These are phyloP conservation scores for Phrynosoma platyrhinos DNA, from an alignment of 2,113 vertebrate species.

Conservation along the genomic window DNA sequence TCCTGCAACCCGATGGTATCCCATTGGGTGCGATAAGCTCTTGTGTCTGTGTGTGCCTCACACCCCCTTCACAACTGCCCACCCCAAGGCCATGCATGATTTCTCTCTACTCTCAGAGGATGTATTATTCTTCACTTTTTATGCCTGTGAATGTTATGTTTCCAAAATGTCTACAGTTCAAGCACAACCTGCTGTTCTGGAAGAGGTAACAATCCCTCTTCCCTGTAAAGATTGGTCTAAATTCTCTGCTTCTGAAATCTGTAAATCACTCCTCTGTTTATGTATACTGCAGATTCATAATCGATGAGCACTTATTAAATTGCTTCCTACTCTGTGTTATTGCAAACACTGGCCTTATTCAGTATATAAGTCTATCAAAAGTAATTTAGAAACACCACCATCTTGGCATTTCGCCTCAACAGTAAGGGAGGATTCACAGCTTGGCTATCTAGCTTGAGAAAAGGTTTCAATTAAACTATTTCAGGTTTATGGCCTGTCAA, in stretches of 20 bases:
- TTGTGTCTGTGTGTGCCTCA: too few species aligned
- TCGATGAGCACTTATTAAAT: not conserved
- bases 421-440: conserved; percentile 5
- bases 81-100: not conserved
- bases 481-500: conserved; percentile 44
- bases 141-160: not conserved
- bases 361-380: not conserved
- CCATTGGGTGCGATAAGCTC: too few species aligned
- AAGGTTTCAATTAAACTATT: not conserved
- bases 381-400: not conserved
- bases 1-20: too few species aligned
- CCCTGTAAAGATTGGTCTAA: not conserved
- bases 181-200: not conserved
- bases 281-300: not conserved
- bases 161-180: not conserved
- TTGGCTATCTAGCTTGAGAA: conserved; percentile 15
- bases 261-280: not conserved
- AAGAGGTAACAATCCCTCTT: not conserved
- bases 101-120: too few species aligned
- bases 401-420: not conserved
- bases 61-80: too few species aligned
- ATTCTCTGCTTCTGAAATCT: not conserved
- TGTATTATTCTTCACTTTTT: not conserved
- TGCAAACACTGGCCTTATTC: not conserved
- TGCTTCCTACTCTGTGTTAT: not conserved